Evolutionary conservation across 2,888 invertebrate genomes (phyloP).

Genomic region (Crematogaster levior): DNA sequence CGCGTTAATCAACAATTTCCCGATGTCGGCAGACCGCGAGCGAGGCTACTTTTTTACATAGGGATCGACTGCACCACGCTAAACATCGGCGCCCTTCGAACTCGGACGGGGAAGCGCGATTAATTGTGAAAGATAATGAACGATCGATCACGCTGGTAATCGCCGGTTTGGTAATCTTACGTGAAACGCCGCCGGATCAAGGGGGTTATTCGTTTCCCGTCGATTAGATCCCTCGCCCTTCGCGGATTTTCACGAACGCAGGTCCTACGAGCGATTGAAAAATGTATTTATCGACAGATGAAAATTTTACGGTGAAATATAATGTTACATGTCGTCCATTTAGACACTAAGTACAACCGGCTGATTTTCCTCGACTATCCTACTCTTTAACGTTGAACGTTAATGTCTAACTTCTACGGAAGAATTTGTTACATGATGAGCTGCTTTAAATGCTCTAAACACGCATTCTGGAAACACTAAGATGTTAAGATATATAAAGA

Average conservation of each 20-base stretch:
- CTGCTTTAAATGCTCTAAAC: not conserved
- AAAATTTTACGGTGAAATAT: not conserved
- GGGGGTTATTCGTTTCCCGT: slow-evolving; percentile 26
- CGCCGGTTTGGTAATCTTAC: slow-evolving; percentile 28
- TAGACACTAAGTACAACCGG: not conserved
- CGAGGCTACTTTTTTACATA: slow-evolving; percentile 51
- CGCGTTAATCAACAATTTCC: slow-evolving; percentile 75
- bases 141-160: slow-evolving; percentile 35
- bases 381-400: not conserved
- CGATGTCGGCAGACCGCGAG: slow-evolving; percentile 72
- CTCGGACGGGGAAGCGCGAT: slow-evolving; percentile 22
- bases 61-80: slow-evolving; percentile 19
- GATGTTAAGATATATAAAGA: not conserved
- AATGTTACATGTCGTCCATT: not conserved
- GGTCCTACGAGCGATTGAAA: not conserved
- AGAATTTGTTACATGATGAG: not conserved
- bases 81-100: slow-evolving; percentile 7
- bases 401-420: not conserved
- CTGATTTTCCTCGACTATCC: not conserved
- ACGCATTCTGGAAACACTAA: not conserved
- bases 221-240: slow-evolving; percentile 19
- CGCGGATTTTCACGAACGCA: not conserved
- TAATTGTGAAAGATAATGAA: slow-evolving; percentile 41
- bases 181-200: slow-evolving; percentile 21
- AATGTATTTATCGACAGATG: not conserved